These are phyloP conservation scores for Mionectes olivaceus DNA, from an alignment of 2,797 vertebrate genomes.

Conservation along the genomic window DNA sequence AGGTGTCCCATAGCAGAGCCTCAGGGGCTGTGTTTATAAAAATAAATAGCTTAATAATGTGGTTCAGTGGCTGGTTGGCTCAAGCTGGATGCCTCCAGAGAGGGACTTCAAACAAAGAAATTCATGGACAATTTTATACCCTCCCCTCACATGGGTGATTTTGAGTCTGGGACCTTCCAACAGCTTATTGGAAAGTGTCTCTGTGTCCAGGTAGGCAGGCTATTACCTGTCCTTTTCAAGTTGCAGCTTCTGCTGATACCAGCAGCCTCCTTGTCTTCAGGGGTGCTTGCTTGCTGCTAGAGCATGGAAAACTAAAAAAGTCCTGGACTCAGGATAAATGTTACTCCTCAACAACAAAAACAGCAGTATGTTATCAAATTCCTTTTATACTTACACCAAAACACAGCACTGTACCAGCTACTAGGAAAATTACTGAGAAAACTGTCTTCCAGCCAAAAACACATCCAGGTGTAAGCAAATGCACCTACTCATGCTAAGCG, in stretches of 20 bases:
- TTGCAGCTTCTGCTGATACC: not conserved
- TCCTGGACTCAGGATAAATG: not conserved
- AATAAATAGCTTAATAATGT: not conserved
- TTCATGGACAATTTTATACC: not conserved
- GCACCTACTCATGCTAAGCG: not conserved
- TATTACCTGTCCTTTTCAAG: not conserved
- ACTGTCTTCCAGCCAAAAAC: not conserved
- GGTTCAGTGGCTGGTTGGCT: not conserved
- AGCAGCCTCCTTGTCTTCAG: not conserved
- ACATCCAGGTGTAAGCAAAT: not conserved
- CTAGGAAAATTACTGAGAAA: not conserved
- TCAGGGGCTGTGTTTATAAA: rapidly evolving
- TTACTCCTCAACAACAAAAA: not conserved
- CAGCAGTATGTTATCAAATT: not conserved
- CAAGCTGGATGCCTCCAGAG: no score
- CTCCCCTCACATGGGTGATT: not conserved
- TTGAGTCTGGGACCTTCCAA: not conserved
- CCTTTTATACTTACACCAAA: not conserved
- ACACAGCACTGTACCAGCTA: not conserved
- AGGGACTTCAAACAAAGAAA: not conserved
- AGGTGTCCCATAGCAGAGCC: not conserved
- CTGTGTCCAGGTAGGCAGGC: not conserved
- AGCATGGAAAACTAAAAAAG: not conserved
- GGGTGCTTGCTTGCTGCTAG: not conserved
- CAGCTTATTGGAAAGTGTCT: not conserved